Percentiles rank a stretch among this genome's conserved stretches.
Evolutionary conservation across 2,888 invertebrate genomes (phyloP).

Genomic region (Sympetrum striolatum): DNA sequence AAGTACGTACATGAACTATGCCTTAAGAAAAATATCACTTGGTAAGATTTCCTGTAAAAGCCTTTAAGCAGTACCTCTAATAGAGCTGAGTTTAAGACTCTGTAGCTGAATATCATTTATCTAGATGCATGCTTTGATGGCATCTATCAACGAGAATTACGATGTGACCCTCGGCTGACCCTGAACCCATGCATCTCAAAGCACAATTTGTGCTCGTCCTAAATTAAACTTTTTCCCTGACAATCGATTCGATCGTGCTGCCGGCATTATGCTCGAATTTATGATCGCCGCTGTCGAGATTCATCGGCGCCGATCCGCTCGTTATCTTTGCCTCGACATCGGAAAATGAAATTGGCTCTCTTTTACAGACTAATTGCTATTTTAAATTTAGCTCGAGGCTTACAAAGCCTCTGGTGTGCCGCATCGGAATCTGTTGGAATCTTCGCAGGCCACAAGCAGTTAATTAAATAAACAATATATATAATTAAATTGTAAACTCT

Average conservation of each 20-base stretch:
- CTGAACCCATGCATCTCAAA: neutral
- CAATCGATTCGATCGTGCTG: neutral
- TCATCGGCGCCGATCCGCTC: too few species aligned
- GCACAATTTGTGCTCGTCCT: neutral
- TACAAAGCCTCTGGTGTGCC: too few species aligned
- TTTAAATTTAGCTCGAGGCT: too few species aligned
- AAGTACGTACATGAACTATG: neutral
- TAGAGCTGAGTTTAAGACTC: neutral
- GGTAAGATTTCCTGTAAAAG: constrained; percentile 1
- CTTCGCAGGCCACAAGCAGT: too few species aligned
- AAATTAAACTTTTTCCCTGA: neutral
- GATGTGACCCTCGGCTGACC: neutral
- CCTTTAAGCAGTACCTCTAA: neutral
- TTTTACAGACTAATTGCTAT: too few species aligned
- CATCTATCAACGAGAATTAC: neutral
- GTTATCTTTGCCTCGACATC: too few species aligned
- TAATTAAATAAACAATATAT: too few species aligned
- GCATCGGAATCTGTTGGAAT: too few species aligned
- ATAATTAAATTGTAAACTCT: too few species aligned
- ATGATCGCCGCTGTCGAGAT: neutral
- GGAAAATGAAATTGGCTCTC: too few species aligned
- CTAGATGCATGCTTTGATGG: neutral
- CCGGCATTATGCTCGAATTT: neutral
- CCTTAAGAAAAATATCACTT: neutral
- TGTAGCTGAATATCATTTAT: neutral